Conservation (phyloP, 2,113 vertebrate species). For the Malurus cyaneus region DNA sequence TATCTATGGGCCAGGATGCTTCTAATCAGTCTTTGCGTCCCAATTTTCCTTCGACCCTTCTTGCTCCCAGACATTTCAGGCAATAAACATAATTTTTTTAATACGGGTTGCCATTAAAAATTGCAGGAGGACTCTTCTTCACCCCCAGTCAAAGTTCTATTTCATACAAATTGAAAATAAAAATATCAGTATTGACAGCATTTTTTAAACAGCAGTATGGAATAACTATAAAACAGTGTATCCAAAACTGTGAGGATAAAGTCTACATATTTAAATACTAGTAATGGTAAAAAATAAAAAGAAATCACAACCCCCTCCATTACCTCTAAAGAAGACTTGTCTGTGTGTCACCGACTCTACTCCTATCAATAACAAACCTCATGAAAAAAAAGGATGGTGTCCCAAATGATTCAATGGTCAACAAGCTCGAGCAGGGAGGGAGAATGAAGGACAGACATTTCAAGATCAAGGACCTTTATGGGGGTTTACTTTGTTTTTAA, state of each 20-base stretch:
- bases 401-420: not conserved
- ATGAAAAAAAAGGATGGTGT: not conserved
- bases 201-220: not conserved
- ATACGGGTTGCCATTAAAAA: not conserved
- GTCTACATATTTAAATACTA: not conserved
- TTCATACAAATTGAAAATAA: not conserved
- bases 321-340: not conserved
- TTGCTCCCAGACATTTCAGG: not conserved
- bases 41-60: not conserved
- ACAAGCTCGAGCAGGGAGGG: fast-evolving
- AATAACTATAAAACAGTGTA: not conserved
- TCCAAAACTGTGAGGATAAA: not conserved
- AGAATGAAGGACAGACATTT: not conserved
- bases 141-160: not conserved
- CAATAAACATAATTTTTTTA: not conserved
- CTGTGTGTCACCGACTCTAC: not conserved
- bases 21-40: not conserved
- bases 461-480: not conserved
- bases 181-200: not conserved
- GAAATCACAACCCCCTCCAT: fast-evolving
- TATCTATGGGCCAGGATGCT: not conserved
- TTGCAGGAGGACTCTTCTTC: not conserved
- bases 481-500: not conserved
- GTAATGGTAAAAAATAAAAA: not conserved
- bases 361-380: not conserved